These are phyloP conservation scores for Danaus plexippus DNA, from an alignment of 1,140 invertebrate genomes.

Conservation along the genomic window DNA sequence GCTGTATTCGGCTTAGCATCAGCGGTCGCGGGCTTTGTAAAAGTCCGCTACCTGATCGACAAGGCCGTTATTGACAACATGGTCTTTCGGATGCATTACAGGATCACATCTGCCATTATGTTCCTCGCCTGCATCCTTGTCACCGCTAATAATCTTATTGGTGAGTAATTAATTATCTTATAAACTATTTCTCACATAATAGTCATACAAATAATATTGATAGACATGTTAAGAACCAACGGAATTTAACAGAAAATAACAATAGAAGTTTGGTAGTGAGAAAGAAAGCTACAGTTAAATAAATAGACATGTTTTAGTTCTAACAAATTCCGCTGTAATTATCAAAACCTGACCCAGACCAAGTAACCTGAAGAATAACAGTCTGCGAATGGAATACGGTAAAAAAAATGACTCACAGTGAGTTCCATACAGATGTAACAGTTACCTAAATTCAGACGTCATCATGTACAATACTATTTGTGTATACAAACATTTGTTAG, in stretches of 20 bases:
- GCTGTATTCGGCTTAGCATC: slow-evolving; percentile 86
- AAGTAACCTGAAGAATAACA: slow-evolving; percentile 42
- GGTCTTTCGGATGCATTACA: slow-evolving; percentile 91
- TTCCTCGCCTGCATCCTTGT: slow-evolving; percentile 91
- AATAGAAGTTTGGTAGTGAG: no score
- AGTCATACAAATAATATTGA: no score
- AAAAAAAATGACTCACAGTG: slow-evolving; percentile 61
- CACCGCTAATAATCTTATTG: slow-evolving; percentile 89
- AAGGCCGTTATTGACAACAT: slow-evolving; percentile 91
- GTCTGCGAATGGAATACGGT: slow-evolving; percentile 33
- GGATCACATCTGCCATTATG: slow-evolving; percentile 88
- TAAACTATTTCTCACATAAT: background rate
- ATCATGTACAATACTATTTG: slow-evolving; percentile 49
- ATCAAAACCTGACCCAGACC: slow-evolving; percentile 36
- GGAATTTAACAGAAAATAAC: no score
- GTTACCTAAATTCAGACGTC: slow-evolving; percentile 59
- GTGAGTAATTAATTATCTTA: slow-evolving; percentile 70
- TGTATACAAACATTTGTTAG: slow-evolving; percentile 45
- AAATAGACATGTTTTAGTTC: no score
- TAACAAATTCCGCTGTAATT: slow-evolving; percentile 16
- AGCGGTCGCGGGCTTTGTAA: slow-evolving; percentile 87
- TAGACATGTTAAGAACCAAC: no score
- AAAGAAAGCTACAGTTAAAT: no score
- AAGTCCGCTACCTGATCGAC: slow-evolving; percentile 88
- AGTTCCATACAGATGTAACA: slow-evolving; percentile 37